Conservation (phyloP, 2,113 vertebrate genomes). For the Rhinopomastus cyanomelas region DNA sequence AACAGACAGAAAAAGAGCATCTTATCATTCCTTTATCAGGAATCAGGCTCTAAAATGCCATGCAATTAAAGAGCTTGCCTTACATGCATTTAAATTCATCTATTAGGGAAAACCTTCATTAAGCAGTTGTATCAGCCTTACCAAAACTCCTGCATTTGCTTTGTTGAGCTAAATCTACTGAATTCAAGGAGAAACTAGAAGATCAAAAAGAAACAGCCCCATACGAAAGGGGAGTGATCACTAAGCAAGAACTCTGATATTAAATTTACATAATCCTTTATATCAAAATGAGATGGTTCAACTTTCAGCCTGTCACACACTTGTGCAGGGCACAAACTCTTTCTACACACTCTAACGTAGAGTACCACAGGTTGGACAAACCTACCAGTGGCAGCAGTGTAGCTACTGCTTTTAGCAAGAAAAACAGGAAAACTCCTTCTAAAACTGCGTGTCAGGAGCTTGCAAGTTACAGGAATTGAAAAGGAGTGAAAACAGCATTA, state of each 20-base stretch:
- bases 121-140: background rate
- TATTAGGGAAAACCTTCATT: background rate
- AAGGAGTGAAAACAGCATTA: background rate
- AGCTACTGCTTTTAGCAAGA: background rate
- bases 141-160: background rate
- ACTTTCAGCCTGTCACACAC: background rate
- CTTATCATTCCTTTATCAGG: background rate
- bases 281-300: background rate
- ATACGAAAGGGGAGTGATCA: background rate
- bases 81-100: background rate
- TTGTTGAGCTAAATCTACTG: background rate
- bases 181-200: background rate
- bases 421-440: background rate
- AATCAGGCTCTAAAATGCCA: background rate
- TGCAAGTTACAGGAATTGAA: background rate
- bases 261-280: background rate
- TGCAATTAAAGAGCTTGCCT: background rate
- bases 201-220: background rate
- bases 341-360: no score
- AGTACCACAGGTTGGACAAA: rapidly evolving
- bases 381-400: background rate
- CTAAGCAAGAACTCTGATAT: background rate
- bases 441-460: background rate
- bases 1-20: background rate
- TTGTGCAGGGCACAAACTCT: background rate